These are phyloP conservation scores for Drosophila atroscutellata DNA, from an alignment of 2,888 invertebrate species.

Conservation along the genomic window DNA sequence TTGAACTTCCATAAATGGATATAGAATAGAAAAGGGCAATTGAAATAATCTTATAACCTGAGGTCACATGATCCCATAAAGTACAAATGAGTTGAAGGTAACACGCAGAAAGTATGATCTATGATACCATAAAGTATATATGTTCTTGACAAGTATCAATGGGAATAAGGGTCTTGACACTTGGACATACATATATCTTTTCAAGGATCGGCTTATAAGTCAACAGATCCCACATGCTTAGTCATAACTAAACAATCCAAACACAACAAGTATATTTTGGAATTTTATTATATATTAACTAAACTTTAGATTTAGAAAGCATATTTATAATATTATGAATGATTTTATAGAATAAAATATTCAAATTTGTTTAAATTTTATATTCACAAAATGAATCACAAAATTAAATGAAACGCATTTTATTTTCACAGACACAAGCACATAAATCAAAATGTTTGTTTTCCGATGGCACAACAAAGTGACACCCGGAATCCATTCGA, in stretches of 20 bases:
- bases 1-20: not conserved
- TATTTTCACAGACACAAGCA: not conserved
- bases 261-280: not conserved
- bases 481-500: not conserved
- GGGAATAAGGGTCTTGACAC: too few species aligned
- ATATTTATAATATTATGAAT: too few species aligned
- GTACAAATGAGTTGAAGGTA: not conserved
- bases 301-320: too few species aligned
- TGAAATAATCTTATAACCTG: not conserved
- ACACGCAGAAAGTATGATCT: not conserved
- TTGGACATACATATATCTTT: not conserved
- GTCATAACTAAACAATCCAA: not conserved
- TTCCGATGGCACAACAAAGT: not conserved
- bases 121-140: too few species aligned
- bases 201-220: not conserved
- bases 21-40: not conserved
- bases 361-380: not conserved
- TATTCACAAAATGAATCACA: not conserved
- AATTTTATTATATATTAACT: not conserved
- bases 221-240: not conserved
- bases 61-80: not conserved
- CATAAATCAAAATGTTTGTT: not conserved
- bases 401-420: conserved; percentile 3
- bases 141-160: too few species aligned
- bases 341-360: not conserved